A percentile compares a stretch with the other conserved stretches of the same genome.
Evolutionary conservation across 2,888 invertebrate genomes (phyloP).

Genomic region (Lasioglossum villosulum): DNA sequence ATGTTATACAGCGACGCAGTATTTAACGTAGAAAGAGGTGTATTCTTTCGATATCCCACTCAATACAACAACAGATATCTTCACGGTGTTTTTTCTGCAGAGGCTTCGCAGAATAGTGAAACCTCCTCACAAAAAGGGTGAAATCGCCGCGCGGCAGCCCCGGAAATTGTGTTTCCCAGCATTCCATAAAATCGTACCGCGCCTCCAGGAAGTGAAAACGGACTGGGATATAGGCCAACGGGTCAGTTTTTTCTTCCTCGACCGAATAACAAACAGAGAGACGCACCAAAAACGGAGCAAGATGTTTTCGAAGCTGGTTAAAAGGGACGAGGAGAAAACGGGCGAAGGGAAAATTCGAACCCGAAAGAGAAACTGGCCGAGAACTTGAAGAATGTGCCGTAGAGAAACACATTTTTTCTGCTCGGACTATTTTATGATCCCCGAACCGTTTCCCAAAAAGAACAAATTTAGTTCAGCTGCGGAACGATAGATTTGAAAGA

Average conservation of each 20-base stretch:
- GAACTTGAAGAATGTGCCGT: neutral
- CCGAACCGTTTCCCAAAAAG: neutral
- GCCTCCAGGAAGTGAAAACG: slow-evolving; percentile 63
- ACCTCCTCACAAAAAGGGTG: neutral
- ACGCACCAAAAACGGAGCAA: slow-evolving; percentile 9
- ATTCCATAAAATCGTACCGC: slow-evolving; percentile 44
- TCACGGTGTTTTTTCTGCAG: neutral
- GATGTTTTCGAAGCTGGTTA: slow-evolving; percentile 35
- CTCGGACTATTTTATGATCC: neutral
- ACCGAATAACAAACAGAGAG: slow-evolving; percentile 51
- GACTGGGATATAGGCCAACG: slow-evolving; percentile 58
- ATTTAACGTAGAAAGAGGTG: neutral
- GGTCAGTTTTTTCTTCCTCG: slow-evolving; percentile 50
- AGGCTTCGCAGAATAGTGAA: neutral
- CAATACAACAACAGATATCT: neutral
- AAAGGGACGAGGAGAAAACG: slow-evolving; percentile 37
- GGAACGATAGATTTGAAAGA: neutral
- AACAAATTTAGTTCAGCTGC: neutral
- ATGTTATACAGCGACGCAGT: neutral
- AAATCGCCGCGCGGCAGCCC: neutral
- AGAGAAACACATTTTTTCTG: slow-evolving; percentile 20
- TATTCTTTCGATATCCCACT: neutral
- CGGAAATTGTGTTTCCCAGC: slow-evolving; percentile 26
- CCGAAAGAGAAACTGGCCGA: slow-evolving; percentile 28
- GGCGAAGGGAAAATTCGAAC: slow-evolving; percentile 22